Percentiles rank a stretch among this genome's conserved stretches.
Conservation (phyloP, 1,140 invertebrate species). For the Temnothorax longispinosus region DNA sequence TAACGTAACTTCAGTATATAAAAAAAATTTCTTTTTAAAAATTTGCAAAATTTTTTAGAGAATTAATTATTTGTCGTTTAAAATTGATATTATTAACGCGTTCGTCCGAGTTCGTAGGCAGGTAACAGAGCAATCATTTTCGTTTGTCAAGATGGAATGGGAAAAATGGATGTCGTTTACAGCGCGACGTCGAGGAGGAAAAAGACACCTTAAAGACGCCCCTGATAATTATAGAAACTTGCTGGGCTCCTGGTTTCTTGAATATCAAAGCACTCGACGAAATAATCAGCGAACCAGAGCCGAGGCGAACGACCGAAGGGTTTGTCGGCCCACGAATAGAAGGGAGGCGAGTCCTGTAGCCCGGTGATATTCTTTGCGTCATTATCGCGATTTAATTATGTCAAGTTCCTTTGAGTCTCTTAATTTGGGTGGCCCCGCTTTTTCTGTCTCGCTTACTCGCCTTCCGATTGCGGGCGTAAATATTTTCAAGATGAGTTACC, state of each 20-base stretch:
- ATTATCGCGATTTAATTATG: slow-evolving; percentile 82
- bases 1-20: neutral
- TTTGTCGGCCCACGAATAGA: slow-evolving; percentile 45
- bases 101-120: neutral
- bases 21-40: neutral
- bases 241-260: slow-evolving; percentile 71
- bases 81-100: neutral
- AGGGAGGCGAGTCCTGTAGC: slow-evolving; percentile 47
- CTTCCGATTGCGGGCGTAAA: slow-evolving; percentile 59
- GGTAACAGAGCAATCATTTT: slow-evolving; percentile 3
- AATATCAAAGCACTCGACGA: slow-evolving; percentile 75
- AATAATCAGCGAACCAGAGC: slow-evolving; percentile 73
- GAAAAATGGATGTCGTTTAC: slow-evolving; percentile 28
- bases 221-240: slow-evolving; percentile 74
- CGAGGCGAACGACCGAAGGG: slow-evolving; percentile 66
- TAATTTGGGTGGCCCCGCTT: slow-evolving; percentile 66
- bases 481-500: slow-evolving; percentile 64
- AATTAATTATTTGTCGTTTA: slow-evolving; percentile 2
- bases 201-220: slow-evolving; percentile 68
- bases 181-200: slow-evolving; percentile 3
- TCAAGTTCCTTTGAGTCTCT: slow-evolving; percentile 79
- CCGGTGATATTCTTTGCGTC: slow-evolving; percentile 79
- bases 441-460: slow-evolving; percentile 29
- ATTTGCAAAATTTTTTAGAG: neutral
- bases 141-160: neutral